These are phyloP conservation scores for Drosophila bifasciata DNA, from an alignment of 1,140 invertebrate genomes.

Conservation along the genomic window DNA sequence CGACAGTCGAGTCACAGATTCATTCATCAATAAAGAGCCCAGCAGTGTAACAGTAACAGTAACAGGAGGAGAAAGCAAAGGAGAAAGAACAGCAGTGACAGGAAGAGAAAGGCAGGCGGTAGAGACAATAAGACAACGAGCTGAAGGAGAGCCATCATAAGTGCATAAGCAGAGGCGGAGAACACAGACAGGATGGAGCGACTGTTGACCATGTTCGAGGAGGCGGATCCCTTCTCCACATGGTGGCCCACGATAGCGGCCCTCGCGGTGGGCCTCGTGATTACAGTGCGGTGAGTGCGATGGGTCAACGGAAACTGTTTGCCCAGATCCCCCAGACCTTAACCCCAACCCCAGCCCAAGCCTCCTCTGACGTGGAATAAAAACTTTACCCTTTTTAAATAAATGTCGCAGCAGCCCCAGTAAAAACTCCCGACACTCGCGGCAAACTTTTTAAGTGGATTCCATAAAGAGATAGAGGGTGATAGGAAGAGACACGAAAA, in stretches of 20 bases:
- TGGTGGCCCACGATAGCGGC: conserved; percentile 83
- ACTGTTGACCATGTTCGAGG: conserved; percentile 72
- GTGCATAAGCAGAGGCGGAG: neutral
- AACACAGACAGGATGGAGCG: conserved; percentile 50
- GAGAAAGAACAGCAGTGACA: conserved; percentile 5
- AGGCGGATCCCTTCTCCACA: conserved; percentile 82
- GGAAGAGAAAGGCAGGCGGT: conserved; percentile 24
- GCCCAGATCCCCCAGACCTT: conserved; percentile 4
- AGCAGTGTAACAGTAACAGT: neutral
- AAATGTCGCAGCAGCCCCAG: conserved; percentile 61
- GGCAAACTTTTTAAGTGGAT: conserved; percentile 78
- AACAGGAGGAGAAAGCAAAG: conserved; percentile 25
- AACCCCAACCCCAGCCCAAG: conserved; percentile 5
- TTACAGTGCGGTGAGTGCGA: conserved; percentile 80
- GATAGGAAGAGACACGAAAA: neutral
- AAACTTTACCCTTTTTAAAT: conserved; percentile 69
- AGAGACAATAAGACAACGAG: conserved; percentile 18
- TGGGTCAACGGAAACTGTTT: conserved; percentile 56
- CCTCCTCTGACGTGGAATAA: conserved; percentile 37
- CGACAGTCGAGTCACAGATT: conserved; percentile 15
- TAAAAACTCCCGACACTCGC: conserved; percentile 54
- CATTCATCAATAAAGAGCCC: conserved; percentile 49
- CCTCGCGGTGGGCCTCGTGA: conserved; percentile 70
- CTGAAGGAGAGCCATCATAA: conserved; percentile 1
- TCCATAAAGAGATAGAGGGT: conserved; percentile 49